Evolutionary conservation across 2,113 vertebrate species (phyloP), one percentile per base, ranked within the genome.

Genomic region (Sander vitreus): DNA sequence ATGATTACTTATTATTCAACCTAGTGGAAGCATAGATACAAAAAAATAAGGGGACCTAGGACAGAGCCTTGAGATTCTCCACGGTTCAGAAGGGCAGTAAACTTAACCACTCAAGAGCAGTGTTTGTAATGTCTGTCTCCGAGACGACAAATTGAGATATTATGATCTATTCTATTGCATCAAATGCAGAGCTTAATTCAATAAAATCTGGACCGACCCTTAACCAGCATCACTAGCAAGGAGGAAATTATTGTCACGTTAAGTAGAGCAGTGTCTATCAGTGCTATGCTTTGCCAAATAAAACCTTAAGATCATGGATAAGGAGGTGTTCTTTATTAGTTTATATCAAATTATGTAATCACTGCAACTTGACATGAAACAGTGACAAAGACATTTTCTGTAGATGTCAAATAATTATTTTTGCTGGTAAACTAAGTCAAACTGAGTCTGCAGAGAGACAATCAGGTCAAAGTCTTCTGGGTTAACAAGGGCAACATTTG

Each of bases 401-500:
- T 21, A 13, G 12, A 16, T 30, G 21, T 73, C 33, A 53, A 27
- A 33, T 3, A 10, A 48, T 59, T 25, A 13, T 18, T 53, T 58
- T 50, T 27, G 58, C 43, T 60, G 23, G 9, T 54, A 16, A 50
- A 27, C 70, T 16, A 11, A 58, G 6, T 70, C 33, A 45, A 60
- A 21, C 30, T 18, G 12, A 1, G 11, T 30, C 33, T 25, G 57
- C 36, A 75, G 55, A 53, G 51, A 59, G 64, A 78, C 62, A 36
- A 59, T 50, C 36, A 43, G 79, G 74, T 78, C 66, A 53, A 16
- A 1, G 25, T 80, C 64, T 71, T 73, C 30, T 57, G 59, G 66
- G 62, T 83, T 67, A 81, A 51, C 59, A 21, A 14, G 65, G 65
- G 54, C 30, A 75, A 21, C 16, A 30, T 84, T 82, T 84, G 71